Evolutionary conservation across 1,140 invertebrate genomes (phyloP), one percentile per base, ranked within the genome.

Genomic region (Habropoda laboriosa): DNA sequence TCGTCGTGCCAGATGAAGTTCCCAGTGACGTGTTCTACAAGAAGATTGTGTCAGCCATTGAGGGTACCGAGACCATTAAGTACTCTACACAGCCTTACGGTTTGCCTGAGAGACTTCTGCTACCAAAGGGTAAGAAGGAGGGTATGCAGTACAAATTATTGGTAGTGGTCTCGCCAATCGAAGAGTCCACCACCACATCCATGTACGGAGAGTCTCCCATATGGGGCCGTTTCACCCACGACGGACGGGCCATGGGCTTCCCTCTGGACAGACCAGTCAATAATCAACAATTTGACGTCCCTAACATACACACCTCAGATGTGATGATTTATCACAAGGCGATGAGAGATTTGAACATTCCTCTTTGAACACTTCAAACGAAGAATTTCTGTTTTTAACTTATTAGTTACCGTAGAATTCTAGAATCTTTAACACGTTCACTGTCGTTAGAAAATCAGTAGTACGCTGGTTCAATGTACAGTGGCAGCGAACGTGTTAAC

Each of bases 61-160:
- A 93, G 30, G 85, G 85, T 38, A 66, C 76, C 18, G 87, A 87
- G 27, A 71, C 91, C 47, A 93, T 92, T 78, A 87, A 88, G 8
- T 89, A 94, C 78, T 91, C 79, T 47, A 79, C 80, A 30, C 83
- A 84, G 18, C 91, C 93, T 58, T 94, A 93, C 79, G 95, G 94
- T 71, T 95, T 94, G 91, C 95, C 95, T 12, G 91, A 94, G 5
- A 93, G 95, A 68, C 89, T 96, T 12, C 80, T 95, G 1, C 89
- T 96, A 21, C 95, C 95, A 47, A 95, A 90, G 71, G 95, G 96
- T 83, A 93, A 90, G 72, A 90, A 92, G 42, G 93, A 94, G 60
- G 95, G 95, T 86, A 94, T 95, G 92, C 90, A 94, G 13, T 94
- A 94, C 88, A 91, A 94, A 77, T 77, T 96, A 1, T 95, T 94